These are phyloP conservation scores for Ctenopoma multispine DNA, from an alignment of 2,797 vertebrate genomes.

Conservation along the genomic window DNA sequence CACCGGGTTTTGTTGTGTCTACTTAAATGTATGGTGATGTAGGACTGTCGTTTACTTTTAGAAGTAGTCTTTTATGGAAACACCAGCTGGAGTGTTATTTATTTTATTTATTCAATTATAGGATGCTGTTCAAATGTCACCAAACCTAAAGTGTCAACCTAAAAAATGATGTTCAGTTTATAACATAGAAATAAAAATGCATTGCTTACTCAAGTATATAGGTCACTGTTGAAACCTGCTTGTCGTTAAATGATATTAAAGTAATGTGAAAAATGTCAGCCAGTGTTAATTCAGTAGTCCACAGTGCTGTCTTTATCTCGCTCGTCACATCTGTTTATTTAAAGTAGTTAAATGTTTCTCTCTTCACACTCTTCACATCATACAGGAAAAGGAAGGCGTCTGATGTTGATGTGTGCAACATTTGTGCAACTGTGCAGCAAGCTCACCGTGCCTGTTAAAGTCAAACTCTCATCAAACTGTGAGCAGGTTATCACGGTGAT, in stretches of 20 bases:
- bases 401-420: conserved; percentile 20
- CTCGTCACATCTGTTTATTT: conserved; percentile 36
- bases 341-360: conserved; percentile 1
- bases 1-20: conserved; percentile 64
- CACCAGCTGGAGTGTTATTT: conserved; percentile 21
- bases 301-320: background rate
- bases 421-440: conserved; percentile 27
- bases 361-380: conserved; percentile 37
- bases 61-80: conserved; percentile 26
- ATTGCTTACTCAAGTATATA: background rate
- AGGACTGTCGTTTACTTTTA: conserved; percentile 25
- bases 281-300: background rate
- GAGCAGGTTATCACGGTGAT: conserved; percentile 26
- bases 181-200: background rate
- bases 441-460: background rate
- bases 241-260: background rate
- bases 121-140: conserved; percentile 4
- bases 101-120: background rate
- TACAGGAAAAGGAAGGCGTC: conserved; percentile 49
- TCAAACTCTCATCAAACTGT: conserved; percentile 21
- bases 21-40: conserved; percentile 41
- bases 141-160: conserved; percentile 6
- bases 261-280: background rate
- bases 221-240: background rate
- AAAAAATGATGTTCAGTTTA: background rate